Conservation (phyloP, 2,113 vertebrate genomes). For the Chaetorhynchus papuensis region DNA sequence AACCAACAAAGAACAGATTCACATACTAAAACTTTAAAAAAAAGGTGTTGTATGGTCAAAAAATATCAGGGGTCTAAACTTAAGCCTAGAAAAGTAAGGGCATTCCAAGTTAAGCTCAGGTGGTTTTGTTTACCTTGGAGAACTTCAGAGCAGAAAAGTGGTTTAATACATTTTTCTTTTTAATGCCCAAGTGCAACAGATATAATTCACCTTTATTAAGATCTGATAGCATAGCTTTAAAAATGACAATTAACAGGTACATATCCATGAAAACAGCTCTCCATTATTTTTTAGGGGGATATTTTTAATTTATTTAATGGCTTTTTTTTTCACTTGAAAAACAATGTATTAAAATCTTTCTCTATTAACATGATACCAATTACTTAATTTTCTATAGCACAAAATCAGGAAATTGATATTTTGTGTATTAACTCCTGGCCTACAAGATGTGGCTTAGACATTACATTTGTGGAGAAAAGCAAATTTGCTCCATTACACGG, state of each 20-base stretch:
- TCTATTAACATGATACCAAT: not conserved
- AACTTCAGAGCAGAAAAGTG: not conserved
- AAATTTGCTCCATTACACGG: not conserved
- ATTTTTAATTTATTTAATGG: not conserved
- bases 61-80: not conserved
- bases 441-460: not conserved
- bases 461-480: not conserved
- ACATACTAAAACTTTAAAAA: not conserved
- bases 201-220: not conserved
- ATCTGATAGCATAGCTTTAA: not conserved
- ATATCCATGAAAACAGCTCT: not conserved
- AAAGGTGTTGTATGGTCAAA: not conserved
- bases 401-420: not conserved
- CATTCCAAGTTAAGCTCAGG: not conserved
- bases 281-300: not conserved
- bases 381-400: not conserved
- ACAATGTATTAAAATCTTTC: not conserved
- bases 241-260: not conserved
- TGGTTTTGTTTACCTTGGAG: not conserved
- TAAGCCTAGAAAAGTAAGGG: not conserved
- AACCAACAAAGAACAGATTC: not conserved
- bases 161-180: not conserved
- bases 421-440: not conserved
- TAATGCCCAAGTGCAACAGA: not conserved
- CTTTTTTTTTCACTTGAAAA: not conserved